Conservation (phyloP, 2,797 vertebrate species). For the Salarias fasciatus region DNA sequence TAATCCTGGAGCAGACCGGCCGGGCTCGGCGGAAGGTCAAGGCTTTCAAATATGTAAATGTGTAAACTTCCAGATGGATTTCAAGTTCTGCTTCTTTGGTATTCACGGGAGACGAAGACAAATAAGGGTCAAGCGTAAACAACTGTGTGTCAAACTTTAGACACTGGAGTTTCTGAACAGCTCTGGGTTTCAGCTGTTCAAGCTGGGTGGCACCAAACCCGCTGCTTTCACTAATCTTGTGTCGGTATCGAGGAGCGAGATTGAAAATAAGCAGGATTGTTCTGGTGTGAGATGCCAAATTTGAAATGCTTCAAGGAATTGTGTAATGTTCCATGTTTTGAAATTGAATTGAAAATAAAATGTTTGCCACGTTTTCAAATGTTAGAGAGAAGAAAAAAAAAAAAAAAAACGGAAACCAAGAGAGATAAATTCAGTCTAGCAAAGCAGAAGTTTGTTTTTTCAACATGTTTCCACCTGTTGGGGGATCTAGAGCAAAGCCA, state of each 20-base stretch:
- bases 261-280: not conserved
- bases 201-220: not conserved
- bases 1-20: too few relatives aligned
- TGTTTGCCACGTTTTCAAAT: too few relatives aligned
- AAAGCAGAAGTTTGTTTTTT: too few relatives aligned
- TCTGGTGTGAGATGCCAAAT: not conserved
- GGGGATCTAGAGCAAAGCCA: too few relatives aligned
- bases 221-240: conserved; percentile 1
- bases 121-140: not conserved
- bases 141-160: not conserved
- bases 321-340: not conserved
- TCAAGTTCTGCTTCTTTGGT: not conserved
- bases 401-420: too few relatives aligned
- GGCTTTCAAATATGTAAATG: not conserved
- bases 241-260: too few relatives aligned
- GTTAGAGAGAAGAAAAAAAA: too few relatives aligned
- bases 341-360: not conserved
- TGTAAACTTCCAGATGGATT: not conserved
- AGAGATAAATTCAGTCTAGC: too few relatives aligned
- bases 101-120: not conserved
- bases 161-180: not conserved
- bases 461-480: too few relatives aligned
- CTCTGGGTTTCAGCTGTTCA: conserved; percentile 3
- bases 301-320: not conserved
- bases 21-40: not conserved